Conservation (phyloP, 2,113 vertebrate genomes). For the Hippolais icterina region DNA sequence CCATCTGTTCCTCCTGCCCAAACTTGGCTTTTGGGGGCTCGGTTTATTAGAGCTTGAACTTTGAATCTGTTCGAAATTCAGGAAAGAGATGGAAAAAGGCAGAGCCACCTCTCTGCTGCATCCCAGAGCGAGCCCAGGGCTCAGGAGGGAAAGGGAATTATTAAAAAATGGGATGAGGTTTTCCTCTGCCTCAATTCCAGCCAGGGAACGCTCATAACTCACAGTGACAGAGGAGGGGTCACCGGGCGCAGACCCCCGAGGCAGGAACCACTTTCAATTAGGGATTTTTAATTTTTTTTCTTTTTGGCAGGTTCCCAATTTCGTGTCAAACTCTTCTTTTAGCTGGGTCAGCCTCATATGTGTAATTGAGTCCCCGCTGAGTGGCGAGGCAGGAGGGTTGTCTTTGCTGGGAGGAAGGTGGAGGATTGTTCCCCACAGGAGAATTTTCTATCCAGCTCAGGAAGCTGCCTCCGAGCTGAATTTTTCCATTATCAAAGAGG, state of each 20-base stretch:
- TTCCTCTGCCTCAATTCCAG: constrained; percentile 1
- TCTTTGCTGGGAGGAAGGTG: background rate
- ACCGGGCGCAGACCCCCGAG: background rate
- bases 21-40: background rate
- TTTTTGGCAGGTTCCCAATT: constrained; percentile 40
- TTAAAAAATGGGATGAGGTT: background rate
- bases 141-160: background rate
- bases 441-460: background rate
- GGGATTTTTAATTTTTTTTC: background rate
- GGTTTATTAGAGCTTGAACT: background rate
- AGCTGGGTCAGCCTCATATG: background rate
- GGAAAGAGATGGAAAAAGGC: background rate
- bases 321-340: background rate
- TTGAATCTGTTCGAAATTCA: background rate
- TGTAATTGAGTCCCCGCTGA: constrained; percentile 22
- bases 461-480: background rate
- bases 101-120: background rate
- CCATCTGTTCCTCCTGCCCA: background rate
- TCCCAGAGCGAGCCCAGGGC: background rate
- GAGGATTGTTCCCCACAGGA: background rate
- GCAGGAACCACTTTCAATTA: constrained; percentile 24
- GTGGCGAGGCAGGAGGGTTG: background rate
- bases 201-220: background rate
- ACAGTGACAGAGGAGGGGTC: background rate
- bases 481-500: background rate